Base-by-base conservation (phyloP, 2,113 vertebrate species). In the Scalopus aquaticus region DNA sequence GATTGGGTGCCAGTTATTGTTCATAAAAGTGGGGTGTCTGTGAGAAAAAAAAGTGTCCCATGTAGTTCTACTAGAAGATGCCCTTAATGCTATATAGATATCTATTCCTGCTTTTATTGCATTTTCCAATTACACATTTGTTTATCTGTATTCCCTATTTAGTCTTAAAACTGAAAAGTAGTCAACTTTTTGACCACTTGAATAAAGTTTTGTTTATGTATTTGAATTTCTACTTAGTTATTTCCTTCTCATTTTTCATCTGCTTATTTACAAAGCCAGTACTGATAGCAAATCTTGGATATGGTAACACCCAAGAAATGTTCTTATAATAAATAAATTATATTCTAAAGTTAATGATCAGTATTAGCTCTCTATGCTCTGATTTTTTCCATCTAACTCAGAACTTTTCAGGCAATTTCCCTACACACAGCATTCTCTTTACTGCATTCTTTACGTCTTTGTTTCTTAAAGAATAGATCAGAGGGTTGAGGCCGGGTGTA, bases 401-500 rank as follows among this genome's bases (percentile, higher is more conserved):
- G 8, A 7, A 42, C 44, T 67, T 69, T 58, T 20, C 4, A n/a
- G 46, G 86, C 58, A 20, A 54, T 24, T 58, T 79, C 17, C 51
- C 28, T 26, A 9, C 44, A 10, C 16, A 20, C 6, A 92, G 22
- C 30, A 82, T 35, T 91, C 74, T 90, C 28, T 44, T 39, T 9
- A 42, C 37, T 70, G 69, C 69, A 39, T 39, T 70, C 69, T 70
- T 70, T 24, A 70, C 69, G 42, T 70, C 69, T 70, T 70, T 70
- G 69, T 70, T 70, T 70, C 69, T 70, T 42, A 70, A 39, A 39
- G 90, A 90, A 26, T 95, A 96, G 42, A 96, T 96, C 16, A 86
- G 51, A 65, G 86, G 93, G 10, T 96, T 96, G 4, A 70, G 69
- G 3, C 77, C 69, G 9, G 83, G 92, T 22, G 79, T 94, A 20